Evolutionary conservation across 2,113 vertebrate genomes (phyloP), one percentile per base, ranked within the genome.

Genomic region (Cottus gobio): DNA sequence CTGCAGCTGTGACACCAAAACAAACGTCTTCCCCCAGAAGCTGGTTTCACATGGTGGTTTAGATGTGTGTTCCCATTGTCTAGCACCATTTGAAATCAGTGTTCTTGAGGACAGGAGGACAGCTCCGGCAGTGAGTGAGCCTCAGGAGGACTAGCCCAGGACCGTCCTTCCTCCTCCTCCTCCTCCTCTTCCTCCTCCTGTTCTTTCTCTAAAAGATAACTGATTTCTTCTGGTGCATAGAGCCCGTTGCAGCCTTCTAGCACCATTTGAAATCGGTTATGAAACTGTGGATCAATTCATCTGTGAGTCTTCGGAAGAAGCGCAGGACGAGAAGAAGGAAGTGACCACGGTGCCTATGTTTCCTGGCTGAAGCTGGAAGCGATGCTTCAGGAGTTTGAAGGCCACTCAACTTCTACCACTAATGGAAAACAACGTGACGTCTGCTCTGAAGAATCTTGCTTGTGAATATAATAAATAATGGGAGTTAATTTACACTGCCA

Each of bases 191-290:
- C 15, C 64, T 88, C 70, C 3, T 90, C 44, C 36, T 71, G 50
- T 50, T 71, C 42, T 80, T 89, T 93, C 94, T 97, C 94, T 94
- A 94, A 96, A 96, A 95, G 97, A 99, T 99, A 96, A 99, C 97
- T 96, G 98, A 97, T 99, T 98, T 99, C 97, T 93, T 96, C 93
- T 99, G 97, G 97, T 99, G 98, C 95, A 96, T 96, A 97, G 98
- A 99, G 97, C 95, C 95, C 81, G 0, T 71, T 94, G 93, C 71
- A 85, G 95, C 94, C 96, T 96, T 99, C 98, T 99, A 99, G 98
- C 98, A 99, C 98, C 98, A 99, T 98, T 97, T 97, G 98, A 99
- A 99, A 99, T 99, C 98, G 97, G 98, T 99, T 99, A 99, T 98
- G 97, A 96, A 95, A 96, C 94, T 81, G 97, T 97, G 97, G 97